Evolutionary conservation across 2,888 invertebrate genomes (phyloP).

Genomic region (Boloria selene): DNA sequence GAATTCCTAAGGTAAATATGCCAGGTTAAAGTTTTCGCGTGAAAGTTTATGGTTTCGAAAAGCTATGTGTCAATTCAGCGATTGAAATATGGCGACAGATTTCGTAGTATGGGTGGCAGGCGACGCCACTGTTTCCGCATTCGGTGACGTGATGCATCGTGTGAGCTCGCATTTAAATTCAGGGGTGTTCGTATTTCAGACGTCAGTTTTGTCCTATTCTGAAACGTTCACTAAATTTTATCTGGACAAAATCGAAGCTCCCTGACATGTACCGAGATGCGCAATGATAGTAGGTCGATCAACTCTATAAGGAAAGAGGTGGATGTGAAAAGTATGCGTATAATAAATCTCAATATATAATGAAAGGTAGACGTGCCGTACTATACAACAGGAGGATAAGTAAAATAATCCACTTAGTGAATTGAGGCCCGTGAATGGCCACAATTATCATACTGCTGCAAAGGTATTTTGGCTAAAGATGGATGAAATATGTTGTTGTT

Average conservation of each 20-base stretch:
- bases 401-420: slow-evolving; percentile 73
- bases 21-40: slow-evolving; percentile 76
- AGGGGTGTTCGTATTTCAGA: slow-evolving; percentile 54
- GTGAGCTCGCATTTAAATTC: slow-evolving; percentile 53
- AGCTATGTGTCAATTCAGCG: slow-evolving; percentile 77
- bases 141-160: slow-evolving; percentile 60
- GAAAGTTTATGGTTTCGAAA: slow-evolving; percentile 69
- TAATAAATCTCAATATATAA: slow-evolving; percentile 70
- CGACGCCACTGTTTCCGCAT: slow-evolving; percentile 86
- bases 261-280: slow-evolving; percentile 48
- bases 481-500: neutral
- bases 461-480: slow-evolving; percentile 12
- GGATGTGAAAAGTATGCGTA: slow-evolving; percentile 58
- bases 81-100: slow-evolving; percentile 76
- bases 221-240: slow-evolving; percentile 46
- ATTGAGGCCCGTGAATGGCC: slow-evolving; percentile 66
- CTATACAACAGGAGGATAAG: slow-evolving; percentile 68
- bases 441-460: slow-evolving; percentile 63
- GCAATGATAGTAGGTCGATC: slow-evolving; percentile 45
- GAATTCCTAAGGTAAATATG: slow-evolving; percentile 78
- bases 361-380: slow-evolving; percentile 67
- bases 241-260: slow-evolving; percentile 49
- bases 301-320: slow-evolving; percentile 38
- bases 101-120: slow-evolving; percentile 60
- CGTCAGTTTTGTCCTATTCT: slow-evolving; percentile 45